Conservation (phyloP, 2,888 invertebrate genomes). For the Lasioglossum zephyrum region DNA sequence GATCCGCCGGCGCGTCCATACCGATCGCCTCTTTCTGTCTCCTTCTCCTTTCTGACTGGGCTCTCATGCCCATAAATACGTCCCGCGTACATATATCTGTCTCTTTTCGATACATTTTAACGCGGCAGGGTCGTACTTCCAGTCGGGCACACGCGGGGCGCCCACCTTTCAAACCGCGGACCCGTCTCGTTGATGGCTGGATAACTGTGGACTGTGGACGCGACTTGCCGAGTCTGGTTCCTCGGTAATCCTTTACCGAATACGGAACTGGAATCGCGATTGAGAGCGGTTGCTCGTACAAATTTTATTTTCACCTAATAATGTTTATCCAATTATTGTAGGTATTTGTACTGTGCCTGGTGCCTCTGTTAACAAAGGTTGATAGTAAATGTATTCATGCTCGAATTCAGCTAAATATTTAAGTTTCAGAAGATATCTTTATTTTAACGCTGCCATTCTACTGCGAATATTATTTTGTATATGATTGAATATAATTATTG, state of each 20-base stretch:
- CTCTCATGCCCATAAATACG: conserved; percentile 76
- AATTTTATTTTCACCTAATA: not conserved
- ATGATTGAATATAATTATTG: not conserved
- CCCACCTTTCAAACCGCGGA: conserved; percentile 62
- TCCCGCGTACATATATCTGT: conserved; percentile 71
- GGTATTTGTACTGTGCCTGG: too few species aligned
- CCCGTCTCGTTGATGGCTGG: conserved; percentile 55
- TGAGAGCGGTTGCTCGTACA: not conserved
- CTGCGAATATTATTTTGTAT: not conserved
- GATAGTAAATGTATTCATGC: not conserved
- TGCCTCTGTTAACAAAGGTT: too few species aligned
- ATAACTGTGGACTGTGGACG: conserved; percentile 52
- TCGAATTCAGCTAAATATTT: not conserved
- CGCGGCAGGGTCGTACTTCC: conserved; percentile 65
- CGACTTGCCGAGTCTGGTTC: conserved; percentile 17
- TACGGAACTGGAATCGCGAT: conserved; percentile 27
- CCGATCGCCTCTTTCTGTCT: conserved; percentile 77
- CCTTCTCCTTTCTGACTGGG: conserved; percentile 66
- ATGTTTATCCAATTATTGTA: not conserved
- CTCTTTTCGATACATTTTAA: conserved; percentile 79
- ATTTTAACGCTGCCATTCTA: not conserved
- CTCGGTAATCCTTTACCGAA: conserved; percentile 15
- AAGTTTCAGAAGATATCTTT: too few species aligned
- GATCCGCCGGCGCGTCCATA: conserved; percentile 79
- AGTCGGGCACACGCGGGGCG: conserved; percentile 48